Evolutionary conservation across 2,888 invertebrate species (phyloP).

Genomic region (Perdita meconis): DNA sequence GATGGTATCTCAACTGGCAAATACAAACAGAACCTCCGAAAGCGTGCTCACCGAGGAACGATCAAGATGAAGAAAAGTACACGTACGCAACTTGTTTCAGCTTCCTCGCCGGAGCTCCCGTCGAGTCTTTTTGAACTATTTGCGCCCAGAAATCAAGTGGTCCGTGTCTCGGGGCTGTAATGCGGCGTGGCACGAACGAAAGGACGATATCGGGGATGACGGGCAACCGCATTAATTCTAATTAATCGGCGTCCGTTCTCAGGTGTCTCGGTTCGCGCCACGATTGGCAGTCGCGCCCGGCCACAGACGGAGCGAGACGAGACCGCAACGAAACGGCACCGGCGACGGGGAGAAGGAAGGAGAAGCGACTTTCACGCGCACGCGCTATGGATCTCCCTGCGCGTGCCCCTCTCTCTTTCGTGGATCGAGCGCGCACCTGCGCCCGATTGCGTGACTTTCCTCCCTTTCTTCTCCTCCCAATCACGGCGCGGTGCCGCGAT

Average conservation of each 20-base stretch:
- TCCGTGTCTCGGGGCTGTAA: background rate
- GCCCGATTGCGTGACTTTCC: conserved; percentile 72
- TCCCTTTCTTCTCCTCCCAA: conserved; percentile 42
- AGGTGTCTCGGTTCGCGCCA: conserved; percentile 45
- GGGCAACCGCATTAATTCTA: conserved; percentile 76
- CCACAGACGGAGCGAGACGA: background rate
- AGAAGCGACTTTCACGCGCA: conserved; percentile 73
- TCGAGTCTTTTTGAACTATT: conserved; percentile 17
- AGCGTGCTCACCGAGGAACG: conserved; percentile 3
- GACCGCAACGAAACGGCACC: conserved; percentile 1
- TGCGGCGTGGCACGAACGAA: conserved; percentile 27
- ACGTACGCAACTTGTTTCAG: conserved; percentile 8
- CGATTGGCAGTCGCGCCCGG: conserved; percentile 39
- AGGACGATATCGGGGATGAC: conserved; percentile 63
- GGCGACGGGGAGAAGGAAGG: background rate
- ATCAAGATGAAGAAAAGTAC: conserved; percentile 6
- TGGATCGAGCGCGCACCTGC: conserved; percentile 60
- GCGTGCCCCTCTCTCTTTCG: conserved; percentile 70
- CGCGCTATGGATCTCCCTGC: conserved; percentile 72
- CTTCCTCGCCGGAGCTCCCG: background rate
- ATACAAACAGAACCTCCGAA: background rate
- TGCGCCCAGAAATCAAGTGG: background rate
- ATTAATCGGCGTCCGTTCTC: conserved; percentile 70
- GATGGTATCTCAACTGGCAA: background rate
- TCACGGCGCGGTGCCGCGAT: conserved; percentile 64